Evolutionary conservation across 2,113 vertebrate species (phyloP).

Genomic region (Eulemur rufifrons): DNA sequence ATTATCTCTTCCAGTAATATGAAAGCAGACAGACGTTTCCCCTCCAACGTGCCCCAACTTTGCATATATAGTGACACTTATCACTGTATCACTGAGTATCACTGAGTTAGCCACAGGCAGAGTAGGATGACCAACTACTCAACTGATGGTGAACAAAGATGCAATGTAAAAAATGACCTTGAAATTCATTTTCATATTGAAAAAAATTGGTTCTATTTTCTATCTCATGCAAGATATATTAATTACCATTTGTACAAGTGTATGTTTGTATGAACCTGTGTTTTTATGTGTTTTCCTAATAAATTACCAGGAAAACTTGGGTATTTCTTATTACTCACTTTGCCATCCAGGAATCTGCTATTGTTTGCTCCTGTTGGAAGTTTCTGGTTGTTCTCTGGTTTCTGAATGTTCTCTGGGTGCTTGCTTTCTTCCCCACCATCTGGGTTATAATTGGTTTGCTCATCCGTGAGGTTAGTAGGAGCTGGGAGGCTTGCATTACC

Average conservation of each 20-base stretch:
- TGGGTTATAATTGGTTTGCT: not conserved
- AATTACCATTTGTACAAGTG: not conserved
- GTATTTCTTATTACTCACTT: conserved; percentile 31
- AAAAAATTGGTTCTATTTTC: conserved; percentile 11
- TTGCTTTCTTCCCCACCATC: not conserved
- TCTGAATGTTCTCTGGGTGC: not conserved
- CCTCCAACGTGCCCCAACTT: not conserved
- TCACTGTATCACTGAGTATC: not conserved
- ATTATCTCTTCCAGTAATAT: not conserved
- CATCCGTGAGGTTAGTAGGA: not conserved
- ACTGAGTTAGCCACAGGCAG: not conserved
- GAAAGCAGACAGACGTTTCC: not conserved
- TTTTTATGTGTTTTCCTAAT: conserved; percentile 35
- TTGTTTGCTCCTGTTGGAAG: not conserved
- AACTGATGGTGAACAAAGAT: not conserved
- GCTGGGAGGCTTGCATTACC: not conserved
- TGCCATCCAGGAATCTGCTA: not conserved
- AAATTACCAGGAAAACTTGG: not conserved
- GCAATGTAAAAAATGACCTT: not conserved
- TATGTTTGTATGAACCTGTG: not conserved
- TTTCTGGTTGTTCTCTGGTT: not conserved
- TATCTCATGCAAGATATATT: not conserved
- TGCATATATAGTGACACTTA: not conserved
- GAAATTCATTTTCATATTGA: conserved; percentile 3
- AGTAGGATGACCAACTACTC: not conserved